These are phyloP conservation scores for Oryctes rhinoceros DNA, from an alignment of 1,140 invertebrate genomes.

Conservation along the genomic window DNA sequence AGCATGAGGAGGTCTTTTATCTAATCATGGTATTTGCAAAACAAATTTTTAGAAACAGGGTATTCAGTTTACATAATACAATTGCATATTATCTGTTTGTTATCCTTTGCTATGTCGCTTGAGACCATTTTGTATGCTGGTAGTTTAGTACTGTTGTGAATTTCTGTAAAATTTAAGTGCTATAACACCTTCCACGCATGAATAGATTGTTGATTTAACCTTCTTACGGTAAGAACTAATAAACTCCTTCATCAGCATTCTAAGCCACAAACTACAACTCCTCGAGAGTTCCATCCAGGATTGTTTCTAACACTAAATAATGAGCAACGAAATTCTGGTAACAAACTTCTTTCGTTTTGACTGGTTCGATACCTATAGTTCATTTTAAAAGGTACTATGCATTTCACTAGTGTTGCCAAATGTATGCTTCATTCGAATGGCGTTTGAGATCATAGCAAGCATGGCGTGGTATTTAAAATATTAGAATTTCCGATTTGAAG, in stretches of 20 bases:
- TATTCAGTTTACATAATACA: neutral
- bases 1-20: too few species aligned
- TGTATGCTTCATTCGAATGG: too few species aligned
- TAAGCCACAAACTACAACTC: slow-evolving; percentile 28
- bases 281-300: too few species aligned
- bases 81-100: slow-evolving; percentile 28
- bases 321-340: too few species aligned
- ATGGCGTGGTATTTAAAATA: too few species aligned
- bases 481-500: too few species aligned
- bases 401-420: too few species aligned
- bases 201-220: neutral
- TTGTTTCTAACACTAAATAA: too few species aligned
- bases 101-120: neutral
- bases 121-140: neutral
- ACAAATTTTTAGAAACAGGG: neutral
- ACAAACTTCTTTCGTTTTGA: too few species aligned
- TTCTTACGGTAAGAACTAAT: neutral
- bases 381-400: too few species aligned
- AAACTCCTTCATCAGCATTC: neutral
- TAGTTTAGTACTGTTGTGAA: neutral
- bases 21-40: neutral
- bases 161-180: slow-evolving; percentile 2
- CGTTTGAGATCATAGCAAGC: too few species aligned
- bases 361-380: too few species aligned
- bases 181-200: neutral